A percentile compares a stretch with the other conserved stretches of the same genome.
These are phyloP conservation scores for Drosophila ustulata DNA, from an alignment of 2,888 invertebrate genomes.

Conservation along the genomic window DNA sequence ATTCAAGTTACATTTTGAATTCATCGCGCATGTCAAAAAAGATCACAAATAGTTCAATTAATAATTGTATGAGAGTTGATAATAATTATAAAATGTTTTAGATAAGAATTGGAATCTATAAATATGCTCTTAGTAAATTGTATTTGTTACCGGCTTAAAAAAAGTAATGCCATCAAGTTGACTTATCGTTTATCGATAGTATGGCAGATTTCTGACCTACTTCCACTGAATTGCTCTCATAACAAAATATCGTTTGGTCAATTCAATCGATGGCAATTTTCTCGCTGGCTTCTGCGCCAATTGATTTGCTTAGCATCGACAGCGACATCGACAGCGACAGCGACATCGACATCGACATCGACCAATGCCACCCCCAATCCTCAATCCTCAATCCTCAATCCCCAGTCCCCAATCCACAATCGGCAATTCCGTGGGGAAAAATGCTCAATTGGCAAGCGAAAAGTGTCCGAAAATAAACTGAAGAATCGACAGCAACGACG, in stretches of 20 bases:
- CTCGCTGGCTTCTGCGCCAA: background rate
- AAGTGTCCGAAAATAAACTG: slow-evolving; percentile 46
- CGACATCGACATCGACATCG: background rate
- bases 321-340: background rate
- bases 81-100: too few species aligned
- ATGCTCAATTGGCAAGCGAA: slow-evolving; percentile 38
- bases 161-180: too few species aligned
- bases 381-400: background rate
- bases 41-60: too few species aligned
- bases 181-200: background rate
- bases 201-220: background rate
- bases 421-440: slow-evolving; percentile 13
- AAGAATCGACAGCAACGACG: slow-evolving; percentile 22
- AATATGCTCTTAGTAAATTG: too few species aligned
- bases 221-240: background rate
- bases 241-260: too few species aligned
- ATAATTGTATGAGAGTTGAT: too few species aligned
- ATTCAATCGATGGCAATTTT: background rate
- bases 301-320: slow-evolving; percentile 5
- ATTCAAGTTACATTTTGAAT: too few species aligned
- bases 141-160: too few species aligned
- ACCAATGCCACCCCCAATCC: background rate
- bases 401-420: background rate
- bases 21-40: too few species aligned
- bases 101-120: too few species aligned